A percentile compares a stretch with the other conserved stretches of the same genome.
phyloP scores from a whole-genome alignment of 2,113 vertebrate species.

The Synodontis membranacea region DNA sequence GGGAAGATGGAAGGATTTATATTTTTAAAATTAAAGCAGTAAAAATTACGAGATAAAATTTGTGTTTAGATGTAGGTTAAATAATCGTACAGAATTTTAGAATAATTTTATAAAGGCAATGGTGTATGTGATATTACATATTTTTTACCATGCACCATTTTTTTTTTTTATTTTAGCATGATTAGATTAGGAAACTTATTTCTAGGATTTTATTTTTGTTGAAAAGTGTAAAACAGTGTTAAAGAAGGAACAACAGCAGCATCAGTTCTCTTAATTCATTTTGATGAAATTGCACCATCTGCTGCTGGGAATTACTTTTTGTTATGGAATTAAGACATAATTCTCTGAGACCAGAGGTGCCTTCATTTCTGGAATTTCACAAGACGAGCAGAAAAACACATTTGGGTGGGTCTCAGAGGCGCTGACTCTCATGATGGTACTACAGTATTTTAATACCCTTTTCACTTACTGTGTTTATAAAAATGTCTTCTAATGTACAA shows the following conservation, averaged over 20 bases:
- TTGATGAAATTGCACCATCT: slow-evolving; percentile 22
- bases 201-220: background rate
- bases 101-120: too few relatives aligned
- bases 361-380: background rate
- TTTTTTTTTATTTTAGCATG: too few relatives aligned
- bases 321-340: background rate
- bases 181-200: too few relatives aligned
- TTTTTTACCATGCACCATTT: too few relatives aligned
- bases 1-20: too few relatives aligned
- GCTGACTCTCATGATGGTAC: background rate
- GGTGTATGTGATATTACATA: too few relatives aligned
- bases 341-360: background rate
- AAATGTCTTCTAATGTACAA: too few relatives aligned
- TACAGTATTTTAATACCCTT: background rate
- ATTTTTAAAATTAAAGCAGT: background rate
- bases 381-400: background rate
- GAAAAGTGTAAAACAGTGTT: background rate
- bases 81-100: too few relatives aligned
- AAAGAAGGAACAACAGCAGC: background rate
- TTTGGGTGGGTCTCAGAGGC: background rate
- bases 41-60: background rate
- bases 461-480: too few relatives aligned
- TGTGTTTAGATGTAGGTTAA: background rate
- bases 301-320: background rate
- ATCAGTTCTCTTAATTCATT: background rate